phyloP scores from a whole-genome alignment of 2,113 vertebrate species.

The Corynorhinus townsendii region DNA sequence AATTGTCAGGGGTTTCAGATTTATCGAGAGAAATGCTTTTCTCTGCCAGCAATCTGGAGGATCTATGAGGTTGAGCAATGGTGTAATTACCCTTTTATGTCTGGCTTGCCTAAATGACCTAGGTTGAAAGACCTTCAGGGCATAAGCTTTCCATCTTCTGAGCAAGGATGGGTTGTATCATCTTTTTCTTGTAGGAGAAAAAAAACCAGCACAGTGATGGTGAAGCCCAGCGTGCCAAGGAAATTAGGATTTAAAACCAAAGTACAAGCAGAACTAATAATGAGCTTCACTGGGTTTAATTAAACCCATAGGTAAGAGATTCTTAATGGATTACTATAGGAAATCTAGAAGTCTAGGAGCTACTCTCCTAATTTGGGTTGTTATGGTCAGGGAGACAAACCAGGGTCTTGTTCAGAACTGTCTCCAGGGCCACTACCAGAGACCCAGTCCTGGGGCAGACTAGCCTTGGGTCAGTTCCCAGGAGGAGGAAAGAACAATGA shows the following conservation, averaged over 20 bases:
- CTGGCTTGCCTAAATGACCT: constrained; percentile 18
- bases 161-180: not conserved
- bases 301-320: not conserved
- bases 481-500: not conserved
- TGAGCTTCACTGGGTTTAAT: not conserved
- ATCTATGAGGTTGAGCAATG: constrained; percentile 25
- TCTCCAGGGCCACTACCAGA: not conserved
- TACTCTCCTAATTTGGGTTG: not conserved
- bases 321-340: not conserved
- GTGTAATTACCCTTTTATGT: not conserved
- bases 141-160: not conserved
- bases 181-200: not conserved
- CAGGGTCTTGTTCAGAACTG: not conserved
- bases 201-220: not conserved
- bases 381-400: not conserved
- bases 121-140: not conserved
- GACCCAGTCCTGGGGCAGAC: not conserved
- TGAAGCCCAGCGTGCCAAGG: not conserved
- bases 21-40: constrained; percentile 20
- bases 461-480: not conserved
- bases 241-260: not conserved
- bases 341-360: not conserved
- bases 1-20: not conserved
- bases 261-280: not conserved
- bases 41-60: not conserved